Percentiles rank a stretch among this genome's conserved stretches.
These are phyloP conservation scores for Peromyscus maniculatus DNA, from an alignment of 2,113 vertebrate species.

Conservation along the genomic window DNA sequence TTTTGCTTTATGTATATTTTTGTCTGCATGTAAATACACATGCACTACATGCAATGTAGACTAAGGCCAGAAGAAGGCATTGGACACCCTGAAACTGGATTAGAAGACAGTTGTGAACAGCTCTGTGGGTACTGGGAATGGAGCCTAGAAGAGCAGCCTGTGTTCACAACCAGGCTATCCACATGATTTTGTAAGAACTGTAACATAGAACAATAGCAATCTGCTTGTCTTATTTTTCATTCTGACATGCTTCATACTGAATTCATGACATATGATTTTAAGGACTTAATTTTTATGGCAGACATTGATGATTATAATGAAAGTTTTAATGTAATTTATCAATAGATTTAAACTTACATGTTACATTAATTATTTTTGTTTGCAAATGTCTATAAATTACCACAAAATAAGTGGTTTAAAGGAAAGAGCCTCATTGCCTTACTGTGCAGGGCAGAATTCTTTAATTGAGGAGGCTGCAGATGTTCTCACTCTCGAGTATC, in stretches of 20 bases:
- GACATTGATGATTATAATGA: not conserved
- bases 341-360: not conserved
- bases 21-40: not conserved
- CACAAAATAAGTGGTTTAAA: not conserved
- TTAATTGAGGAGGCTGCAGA: not conserved
- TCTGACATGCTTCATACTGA: not conserved
- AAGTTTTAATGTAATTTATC: not conserved
- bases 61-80: not conserved
- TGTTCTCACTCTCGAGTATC: not conserved
- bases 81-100: not conserved
- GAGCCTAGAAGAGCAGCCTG: not conserved
- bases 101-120: not conserved
- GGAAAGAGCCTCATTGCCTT: not conserved
- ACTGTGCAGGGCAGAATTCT: not conserved
- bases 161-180: not conserved
- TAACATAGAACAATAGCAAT: not conserved
- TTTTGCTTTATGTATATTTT: not conserved
- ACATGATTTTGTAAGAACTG: no score
- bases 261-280: not conserved
- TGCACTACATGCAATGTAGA: not conserved
- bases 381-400: not conserved
- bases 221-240: not conserved
- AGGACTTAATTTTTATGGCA: not conserved
- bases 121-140: not conserved
- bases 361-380: not conserved